Conservation (phyloP, 2,888 invertebrate species). For the Ceratothoa steindachneri region DNA sequence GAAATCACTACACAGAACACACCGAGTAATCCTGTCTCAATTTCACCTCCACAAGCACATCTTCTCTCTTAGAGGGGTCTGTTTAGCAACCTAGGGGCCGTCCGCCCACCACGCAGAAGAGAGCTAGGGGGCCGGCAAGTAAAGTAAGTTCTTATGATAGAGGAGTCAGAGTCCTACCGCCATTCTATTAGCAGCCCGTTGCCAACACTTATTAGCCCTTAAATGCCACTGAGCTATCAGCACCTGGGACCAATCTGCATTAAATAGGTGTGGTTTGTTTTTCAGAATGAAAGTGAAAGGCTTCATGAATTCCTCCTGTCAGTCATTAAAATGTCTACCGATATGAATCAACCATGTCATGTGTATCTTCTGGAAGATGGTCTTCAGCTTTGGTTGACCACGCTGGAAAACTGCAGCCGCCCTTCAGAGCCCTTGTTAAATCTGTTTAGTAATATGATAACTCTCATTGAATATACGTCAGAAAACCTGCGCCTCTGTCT, state of each 20-base stretch:
- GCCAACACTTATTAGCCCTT: constrained; percentile 15
- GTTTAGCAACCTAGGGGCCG: no score
- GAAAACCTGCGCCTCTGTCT: constrained; percentile 75
- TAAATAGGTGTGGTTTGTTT: no score
- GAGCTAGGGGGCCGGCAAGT: no score
- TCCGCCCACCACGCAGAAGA: no score
- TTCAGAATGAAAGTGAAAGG: constrained; percentile 55
- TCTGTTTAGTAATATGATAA: constrained; percentile 69
- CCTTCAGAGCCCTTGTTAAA: constrained; percentile 58
- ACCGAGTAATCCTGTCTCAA: no score
- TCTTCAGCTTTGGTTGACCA: constrained; percentile 79
- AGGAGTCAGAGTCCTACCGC: not conserved
- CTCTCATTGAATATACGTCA: constrained; percentile 72
- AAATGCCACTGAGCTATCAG: no score
- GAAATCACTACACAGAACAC: no score
- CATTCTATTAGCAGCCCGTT: not conserved
- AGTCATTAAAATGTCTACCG: constrained; percentile 71
- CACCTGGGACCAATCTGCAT: no score
- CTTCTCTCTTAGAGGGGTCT: no score
- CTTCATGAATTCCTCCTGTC: constrained; percentile 59
- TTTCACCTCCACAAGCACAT: no score
- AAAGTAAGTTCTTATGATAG: not conserved
- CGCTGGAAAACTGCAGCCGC: constrained; percentile 65
- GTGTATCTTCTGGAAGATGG: constrained; percentile 91
- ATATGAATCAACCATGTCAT: constrained; percentile 70